These are phyloP conservation scores for Cuniculus paca DNA, from an alignment of 2,797 vertebrate species.

Conservation along the genomic window DNA sequence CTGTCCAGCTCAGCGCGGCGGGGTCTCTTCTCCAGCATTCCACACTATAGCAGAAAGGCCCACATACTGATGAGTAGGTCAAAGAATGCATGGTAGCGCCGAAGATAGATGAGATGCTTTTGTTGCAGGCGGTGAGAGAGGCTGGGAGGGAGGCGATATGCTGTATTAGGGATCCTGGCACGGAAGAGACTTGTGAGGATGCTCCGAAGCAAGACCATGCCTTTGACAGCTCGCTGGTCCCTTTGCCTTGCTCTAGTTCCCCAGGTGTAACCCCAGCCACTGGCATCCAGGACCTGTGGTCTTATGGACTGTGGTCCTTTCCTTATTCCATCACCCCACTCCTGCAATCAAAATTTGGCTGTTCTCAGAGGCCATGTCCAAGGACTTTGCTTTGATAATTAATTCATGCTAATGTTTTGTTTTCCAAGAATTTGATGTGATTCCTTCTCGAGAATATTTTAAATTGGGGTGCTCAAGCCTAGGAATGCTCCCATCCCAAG, in stretches of 20 bases:
- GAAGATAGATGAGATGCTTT: constrained; percentile 49
- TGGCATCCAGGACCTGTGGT: rapidly evolving
- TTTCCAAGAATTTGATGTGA: not conserved
- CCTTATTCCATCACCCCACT: not conserved
- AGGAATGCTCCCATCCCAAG: not conserved
- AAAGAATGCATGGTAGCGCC: rapidly evolving
- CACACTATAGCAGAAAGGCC: rapidly evolving
- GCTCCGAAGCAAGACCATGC: rapidly evolving
- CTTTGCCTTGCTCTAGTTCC: not conserved
- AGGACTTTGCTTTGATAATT: not conserved
- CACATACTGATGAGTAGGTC: rapidly evolving
- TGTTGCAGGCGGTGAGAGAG: not conserved
- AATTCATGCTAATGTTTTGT: not conserved
- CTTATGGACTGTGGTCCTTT: not conserved
- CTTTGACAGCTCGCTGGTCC: rapidly evolving
- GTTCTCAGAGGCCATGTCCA: not conserved
- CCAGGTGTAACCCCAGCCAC: not conserved
- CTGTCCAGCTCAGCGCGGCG: not conserved
- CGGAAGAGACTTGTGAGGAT: not conserved
- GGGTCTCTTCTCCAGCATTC: not conserved
- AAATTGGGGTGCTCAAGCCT: not conserved
- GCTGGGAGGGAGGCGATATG: not conserved
- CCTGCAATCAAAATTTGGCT: not conserved
- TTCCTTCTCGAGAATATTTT: not conserved
- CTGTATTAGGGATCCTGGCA: not conserved